Base-by-base conservation (phyloP, 2,797 vertebrate species). In the Adrianichthys oophorus region DNA sequence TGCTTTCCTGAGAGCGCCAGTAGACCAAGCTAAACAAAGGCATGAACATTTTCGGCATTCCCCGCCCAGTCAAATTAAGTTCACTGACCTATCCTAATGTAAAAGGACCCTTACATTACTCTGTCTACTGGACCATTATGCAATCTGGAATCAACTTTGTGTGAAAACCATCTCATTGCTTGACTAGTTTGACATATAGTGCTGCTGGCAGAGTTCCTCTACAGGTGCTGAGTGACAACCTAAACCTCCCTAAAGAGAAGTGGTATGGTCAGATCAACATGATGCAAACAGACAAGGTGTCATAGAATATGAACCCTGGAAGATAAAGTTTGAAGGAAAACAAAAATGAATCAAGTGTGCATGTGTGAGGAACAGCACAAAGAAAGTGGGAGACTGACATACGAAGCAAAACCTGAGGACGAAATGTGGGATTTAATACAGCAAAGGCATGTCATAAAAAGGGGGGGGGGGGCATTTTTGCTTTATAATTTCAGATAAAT, bases 211-310 rank as follows among this genome's bases (percentile, higher is more conserved):
- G 82, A 80, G 78, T 78, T 79, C 83, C 64, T 79, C 82, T 44
- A 71, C 86, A 90, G 87, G 84, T 86, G 67, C 29, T 13, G 74
- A 46, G 75, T 70, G 83, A 79, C 77, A 81, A 21, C n/a, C 18
- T 67, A 57, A 59, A 51, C 67, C 13, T 82, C 82, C 82, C 71
- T 15, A 46, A 68, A 83, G 78, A 66, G 61, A 60, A 54, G 78
- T 75, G 76, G 82, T 85, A 77, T 70, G 71, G 84, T 78, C 64
- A 70, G 66, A 77, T 85, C 83, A 85, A 76, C 85, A 72, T 83
- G 86, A 91, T 90, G 43, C 74, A 85, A 86, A 85, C 78, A 76
- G 89, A 91, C 91, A 91, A 85, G 72, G 78, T 82, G 90, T 87
- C 89, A 83, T 76, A 76, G 80, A 84, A 87, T 85, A 90, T 87